Evolutionary conservation across 2,888 invertebrate genomes (phyloP).

Genomic region (Blastobasis lacticolella): DNA sequence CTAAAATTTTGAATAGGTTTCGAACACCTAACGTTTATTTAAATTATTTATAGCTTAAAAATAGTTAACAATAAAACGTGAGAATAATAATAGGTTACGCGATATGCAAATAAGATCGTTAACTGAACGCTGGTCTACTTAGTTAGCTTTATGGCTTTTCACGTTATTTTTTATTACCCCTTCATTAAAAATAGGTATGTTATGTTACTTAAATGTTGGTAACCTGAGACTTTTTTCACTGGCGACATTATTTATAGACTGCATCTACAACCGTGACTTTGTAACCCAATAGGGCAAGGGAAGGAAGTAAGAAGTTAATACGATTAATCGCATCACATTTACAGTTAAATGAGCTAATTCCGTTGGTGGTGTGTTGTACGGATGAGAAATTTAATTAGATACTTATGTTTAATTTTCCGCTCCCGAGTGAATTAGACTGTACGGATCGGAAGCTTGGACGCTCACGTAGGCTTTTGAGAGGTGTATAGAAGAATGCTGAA

Average conservation of each 20-base stretch:
- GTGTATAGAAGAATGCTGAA: too few relatives aligned
- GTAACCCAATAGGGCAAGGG: too few relatives aligned
- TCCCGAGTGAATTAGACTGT: background rate
- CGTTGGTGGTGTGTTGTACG: background rate
- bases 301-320: conserved; percentile 5
- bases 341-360: background rate
- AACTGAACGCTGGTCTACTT: conserved; percentile 25
- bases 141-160: conserved; percentile 27
- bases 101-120: conserved; percentile 34
- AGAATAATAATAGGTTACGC: background rate
- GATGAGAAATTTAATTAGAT: background rate
- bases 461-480: too few relatives aligned
- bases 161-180: conserved; percentile 22
- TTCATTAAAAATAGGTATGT: conserved; percentile 11
- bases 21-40: too few relatives aligned
- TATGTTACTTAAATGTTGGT: too few relatives aligned
- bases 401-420: background rate
- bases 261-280: too few relatives aligned
- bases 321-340: conserved; percentile 1
- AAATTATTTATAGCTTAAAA: too few relatives aligned
- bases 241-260: too few relatives aligned
- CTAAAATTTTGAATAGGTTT: background rate
- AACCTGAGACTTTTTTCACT: too few relatives aligned
- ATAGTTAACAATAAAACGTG: conserved; percentile 11
- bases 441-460: too few relatives aligned